phyloP scores from a whole-genome alignment of 1,140 invertebrate species.

The Capitella teleta region DNA sequence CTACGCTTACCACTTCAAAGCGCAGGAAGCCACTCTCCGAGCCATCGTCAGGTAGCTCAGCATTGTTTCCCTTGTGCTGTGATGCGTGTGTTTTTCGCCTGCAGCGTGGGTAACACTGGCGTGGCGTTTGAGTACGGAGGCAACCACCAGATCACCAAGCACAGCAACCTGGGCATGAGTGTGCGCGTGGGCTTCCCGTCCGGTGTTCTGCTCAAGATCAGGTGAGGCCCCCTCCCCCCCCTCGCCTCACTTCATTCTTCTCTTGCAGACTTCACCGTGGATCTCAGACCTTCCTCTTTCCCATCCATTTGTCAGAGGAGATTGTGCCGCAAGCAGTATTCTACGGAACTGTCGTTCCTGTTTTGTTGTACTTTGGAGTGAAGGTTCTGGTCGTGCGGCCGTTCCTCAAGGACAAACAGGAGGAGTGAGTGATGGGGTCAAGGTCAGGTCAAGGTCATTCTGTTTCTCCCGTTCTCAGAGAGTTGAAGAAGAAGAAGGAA shows the following conservation, averaged over 20 bases:
- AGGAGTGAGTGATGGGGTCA: conserved; percentile 46
- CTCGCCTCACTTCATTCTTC: too few species aligned
- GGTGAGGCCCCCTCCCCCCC: conserved; percentile 52
- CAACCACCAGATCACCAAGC: conserved; percentile 83
- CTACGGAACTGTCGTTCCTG: conserved; percentile 78
- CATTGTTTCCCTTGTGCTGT: too few species aligned
- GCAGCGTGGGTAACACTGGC: conserved; percentile 74
- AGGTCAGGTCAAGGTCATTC: background rate
- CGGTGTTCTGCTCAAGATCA: conserved; percentile 78
- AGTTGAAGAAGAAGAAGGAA: conserved; percentile 38
- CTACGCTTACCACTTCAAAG: too few species aligned
- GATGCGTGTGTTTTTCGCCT: too few species aligned
- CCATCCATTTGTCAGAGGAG: conserved; percentile 82
- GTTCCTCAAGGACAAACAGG: conserved; percentile 62
- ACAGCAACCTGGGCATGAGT: conserved; percentile 73
- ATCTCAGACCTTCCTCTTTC: conserved; percentile 77
- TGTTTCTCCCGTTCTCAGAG: conserved; percentile 20
- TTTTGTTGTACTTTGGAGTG: conserved; percentile 50
- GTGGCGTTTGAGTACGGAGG: conserved; percentile 76
- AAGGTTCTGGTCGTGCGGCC: conserved; percentile 82
- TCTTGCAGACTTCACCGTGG: conserved; percentile 63
- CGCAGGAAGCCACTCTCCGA: too few species aligned
- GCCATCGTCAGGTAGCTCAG: too few species aligned
- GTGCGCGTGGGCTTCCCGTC: conserved; percentile 71
- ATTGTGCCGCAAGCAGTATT: conserved; percentile 77